Percentiles rank a stretch among this genome's conserved stretches.
Conservation (phyloP, 2,888 invertebrate genomes). For the Glyphotaelius pellucidus region DNA sequence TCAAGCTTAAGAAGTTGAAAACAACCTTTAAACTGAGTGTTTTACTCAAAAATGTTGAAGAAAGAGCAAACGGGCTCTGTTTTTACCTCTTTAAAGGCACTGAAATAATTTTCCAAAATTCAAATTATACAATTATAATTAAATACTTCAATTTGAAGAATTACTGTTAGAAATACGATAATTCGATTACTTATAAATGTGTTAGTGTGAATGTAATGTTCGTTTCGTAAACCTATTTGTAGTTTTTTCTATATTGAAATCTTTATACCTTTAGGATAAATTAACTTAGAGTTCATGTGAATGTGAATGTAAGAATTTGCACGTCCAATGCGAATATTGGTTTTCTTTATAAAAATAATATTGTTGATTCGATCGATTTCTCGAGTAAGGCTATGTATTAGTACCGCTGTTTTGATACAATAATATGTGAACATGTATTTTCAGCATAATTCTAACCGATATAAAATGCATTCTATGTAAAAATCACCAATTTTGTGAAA, state of each 20-base stretch:
- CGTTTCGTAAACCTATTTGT: conserved; percentile 59
- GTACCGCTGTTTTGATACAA: conserved; percentile 12
- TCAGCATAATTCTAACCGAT: background rate
- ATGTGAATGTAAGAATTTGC: conserved; percentile 14
- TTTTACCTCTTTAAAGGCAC: background rate
- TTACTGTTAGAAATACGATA: conserved; percentile 30
- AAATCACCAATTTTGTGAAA: background rate
- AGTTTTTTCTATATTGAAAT: conserved; percentile 63
- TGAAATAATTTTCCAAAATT: background rate
- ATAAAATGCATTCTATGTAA: background rate
- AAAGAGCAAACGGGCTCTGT: background rate
- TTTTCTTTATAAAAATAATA: background rate
- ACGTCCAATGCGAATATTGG: conserved; percentile 30
- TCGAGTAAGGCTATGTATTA: conserved; percentile 7
- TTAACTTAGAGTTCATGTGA: conserved; percentile 18
- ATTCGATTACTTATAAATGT: conserved; percentile 59
- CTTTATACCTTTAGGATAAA: conserved; percentile 60
- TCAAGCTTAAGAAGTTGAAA: background rate
- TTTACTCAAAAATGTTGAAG: background rate
- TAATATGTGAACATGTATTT: background rate
- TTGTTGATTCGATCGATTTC: conserved; percentile 23
- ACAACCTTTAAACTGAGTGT: background rate
- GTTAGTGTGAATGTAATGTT: conserved; percentile 65
- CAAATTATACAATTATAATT: background rate
- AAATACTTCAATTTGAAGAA: background rate